Evolutionary conservation across 2,113 vertebrate genomes (phyloP).

Genomic region (Mustelus asterias): DNA sequence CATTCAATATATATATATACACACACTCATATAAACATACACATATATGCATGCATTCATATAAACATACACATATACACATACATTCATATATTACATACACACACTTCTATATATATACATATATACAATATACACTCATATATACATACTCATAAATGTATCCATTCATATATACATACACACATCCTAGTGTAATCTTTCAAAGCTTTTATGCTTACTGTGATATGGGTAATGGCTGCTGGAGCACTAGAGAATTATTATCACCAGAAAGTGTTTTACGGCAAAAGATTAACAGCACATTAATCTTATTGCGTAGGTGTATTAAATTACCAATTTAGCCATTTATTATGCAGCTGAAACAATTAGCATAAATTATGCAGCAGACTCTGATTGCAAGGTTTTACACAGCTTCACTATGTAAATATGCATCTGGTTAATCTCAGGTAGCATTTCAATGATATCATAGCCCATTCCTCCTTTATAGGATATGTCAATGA

Average conservation of each 20-base stretch:
- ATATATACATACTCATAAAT: too few species aligned
- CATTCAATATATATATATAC: too few species aligned
- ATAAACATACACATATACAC: too few species aligned
- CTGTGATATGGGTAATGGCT: background rate
- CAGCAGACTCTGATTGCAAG: background rate
- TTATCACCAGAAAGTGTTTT: background rate
- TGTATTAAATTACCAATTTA: background rate
- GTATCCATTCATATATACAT: too few species aligned
- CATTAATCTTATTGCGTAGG: background rate
- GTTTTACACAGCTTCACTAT: background rate
- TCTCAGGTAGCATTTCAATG: background rate
- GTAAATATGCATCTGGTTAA: background rate
- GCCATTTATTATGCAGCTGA: background rate
- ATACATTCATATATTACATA: too few species aligned
- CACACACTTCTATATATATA: too few species aligned
- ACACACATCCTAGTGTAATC: background rate
- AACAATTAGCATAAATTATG: background rate
- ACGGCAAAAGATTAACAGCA: background rate
- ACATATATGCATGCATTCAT: too few species aligned
- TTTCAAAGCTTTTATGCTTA: background rate
- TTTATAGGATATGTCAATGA: background rate
- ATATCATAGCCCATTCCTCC: background rate
- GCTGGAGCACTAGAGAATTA: too few species aligned
- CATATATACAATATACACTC: too few species aligned
- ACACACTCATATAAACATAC: too few species aligned